Evolutionary conservation across 2,113 vertebrate genomes (phyloP), one percentile per base, ranked within the genome.

Genomic region (Colius striatus): DNA sequence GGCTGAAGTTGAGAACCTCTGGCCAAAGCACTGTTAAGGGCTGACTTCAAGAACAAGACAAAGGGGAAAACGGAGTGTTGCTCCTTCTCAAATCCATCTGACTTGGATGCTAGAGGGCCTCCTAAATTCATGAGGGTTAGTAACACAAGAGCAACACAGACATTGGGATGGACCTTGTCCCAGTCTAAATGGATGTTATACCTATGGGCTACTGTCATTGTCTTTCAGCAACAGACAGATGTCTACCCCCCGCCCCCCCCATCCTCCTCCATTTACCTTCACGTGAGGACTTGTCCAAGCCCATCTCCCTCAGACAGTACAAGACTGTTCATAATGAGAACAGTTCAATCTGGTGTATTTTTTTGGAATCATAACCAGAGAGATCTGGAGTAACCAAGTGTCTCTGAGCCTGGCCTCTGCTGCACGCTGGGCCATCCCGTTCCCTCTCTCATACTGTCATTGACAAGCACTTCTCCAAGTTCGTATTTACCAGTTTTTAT

Each of bases 71-170:
- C 32, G 53, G 7, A 77, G n/a, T 29, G 3, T 30, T 13, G 45
- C 29, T 65, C 8, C 58, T 48, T 10, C 30, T 13, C 57, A 29
- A 25, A 55, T 20, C 22, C 1, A 19, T 15, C 10, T 6, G 19
- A 6, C 38, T 19, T 17, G 1, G 2, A 2, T 8, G 32, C 65
- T 1, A 41, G 4, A 50, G 47, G 23, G 19, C 16, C 23, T 45
- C 26, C 34, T 17, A 2, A 38, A 25, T 60, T 54, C 11, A 9
- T 2, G 8, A 30, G 7, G 25, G 16, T 43, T 12, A 13, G 26
- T 9, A 38, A 25, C 11, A 2, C 1, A 9, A 32, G n/a, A 45
- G 21, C 63, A 57, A 57, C 22, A 1, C 1, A 0, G 25, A 12
- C 47, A 10, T 9, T 2, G 36, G 29, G 58, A 32, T 9, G n/a